Evolutionary conservation across 2,113 vertebrate species (phyloP).

Genomic region (Agapornis roseicollis): DNA sequence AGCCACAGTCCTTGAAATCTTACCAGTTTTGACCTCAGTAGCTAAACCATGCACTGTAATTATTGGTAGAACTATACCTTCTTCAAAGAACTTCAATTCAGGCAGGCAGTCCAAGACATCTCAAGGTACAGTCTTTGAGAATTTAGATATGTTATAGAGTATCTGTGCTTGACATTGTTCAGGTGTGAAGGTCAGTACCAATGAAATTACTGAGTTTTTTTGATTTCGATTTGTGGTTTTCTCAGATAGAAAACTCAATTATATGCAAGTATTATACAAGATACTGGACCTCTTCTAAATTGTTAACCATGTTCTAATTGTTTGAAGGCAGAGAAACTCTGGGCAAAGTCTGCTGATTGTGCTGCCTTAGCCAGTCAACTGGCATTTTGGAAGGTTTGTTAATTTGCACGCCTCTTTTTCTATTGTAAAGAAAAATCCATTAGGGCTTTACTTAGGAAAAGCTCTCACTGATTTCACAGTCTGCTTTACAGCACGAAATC

Average conservation of each 20-base stretch:
- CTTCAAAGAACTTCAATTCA: neutral
- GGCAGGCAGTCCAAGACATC: neutral
- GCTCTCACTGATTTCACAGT: neutral
- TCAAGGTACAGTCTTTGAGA: neutral
- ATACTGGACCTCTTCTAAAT: neutral
- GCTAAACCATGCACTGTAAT: neutral
- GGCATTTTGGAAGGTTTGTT: neutral
- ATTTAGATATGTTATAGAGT: neutral
- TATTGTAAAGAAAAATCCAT: neutral
- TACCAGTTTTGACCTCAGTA: conserved; percentile 6
- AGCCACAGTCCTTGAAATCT: neutral
- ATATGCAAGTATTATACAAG: neutral
- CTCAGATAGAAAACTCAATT: neutral
- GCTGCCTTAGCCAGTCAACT: neutral
- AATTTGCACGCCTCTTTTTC: neutral
- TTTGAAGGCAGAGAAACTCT: neutral
- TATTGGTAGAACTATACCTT: neutral
- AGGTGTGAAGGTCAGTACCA: neutral
- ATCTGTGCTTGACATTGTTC: neutral
- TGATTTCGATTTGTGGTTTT: neutral
- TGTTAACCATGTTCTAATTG: neutral
- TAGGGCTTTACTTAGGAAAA: neutral
- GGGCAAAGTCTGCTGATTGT: neutral
- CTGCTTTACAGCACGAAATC: neutral
- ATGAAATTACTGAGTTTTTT: neutral